Evolutionary conservation across 2,888 invertebrate genomes (phyloP).

Genomic region (Scaptomyza tumidula): DNA sequence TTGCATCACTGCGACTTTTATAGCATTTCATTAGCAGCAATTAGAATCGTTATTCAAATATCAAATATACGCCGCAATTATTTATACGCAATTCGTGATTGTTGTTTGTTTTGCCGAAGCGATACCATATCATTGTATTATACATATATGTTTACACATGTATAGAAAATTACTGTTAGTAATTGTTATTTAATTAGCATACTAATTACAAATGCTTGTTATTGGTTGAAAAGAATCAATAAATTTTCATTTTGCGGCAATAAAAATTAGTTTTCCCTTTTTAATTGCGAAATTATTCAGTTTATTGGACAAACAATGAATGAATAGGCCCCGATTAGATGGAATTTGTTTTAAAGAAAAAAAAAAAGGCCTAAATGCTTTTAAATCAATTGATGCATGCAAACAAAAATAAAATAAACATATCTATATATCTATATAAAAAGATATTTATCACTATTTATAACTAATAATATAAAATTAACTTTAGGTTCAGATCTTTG

Average conservation of each 20-base stretch:
- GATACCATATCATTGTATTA: constrained; percentile 28
- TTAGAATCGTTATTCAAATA: constrained; percentile 47
- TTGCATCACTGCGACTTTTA: constrained; percentile 44
- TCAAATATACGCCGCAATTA: constrained; percentile 42
- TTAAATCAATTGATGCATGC: no score
- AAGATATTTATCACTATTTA: no score
- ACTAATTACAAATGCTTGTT: constrained; percentile 55
- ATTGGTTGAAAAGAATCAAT: constrained; percentile 36
- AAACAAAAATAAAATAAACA: no score
- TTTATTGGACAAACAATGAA: constrained; percentile 13
- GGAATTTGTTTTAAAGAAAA: no score
- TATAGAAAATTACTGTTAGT: constrained; percentile 16
- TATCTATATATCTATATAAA: no score
- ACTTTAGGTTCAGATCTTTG: no score
- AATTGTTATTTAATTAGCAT: constrained; percentile 65
- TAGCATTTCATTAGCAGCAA: constrained; percentile 56
- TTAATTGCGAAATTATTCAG: constrained; percentile 25
- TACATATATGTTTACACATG: constrained; percentile 10
- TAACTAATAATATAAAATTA: no score
- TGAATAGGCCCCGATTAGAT: neutral
- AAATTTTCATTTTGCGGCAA: constrained; percentile 30
- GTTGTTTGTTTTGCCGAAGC: constrained; percentile 11
- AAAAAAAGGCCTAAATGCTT: no score
- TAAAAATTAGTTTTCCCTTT: constrained; percentile 12
- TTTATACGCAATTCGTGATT: constrained; percentile 34